Evolutionary conservation across 2,888 invertebrate genomes (phyloP), one percentile per base, ranked within the genome.

Genomic region (Phalangium opilio): DNA sequence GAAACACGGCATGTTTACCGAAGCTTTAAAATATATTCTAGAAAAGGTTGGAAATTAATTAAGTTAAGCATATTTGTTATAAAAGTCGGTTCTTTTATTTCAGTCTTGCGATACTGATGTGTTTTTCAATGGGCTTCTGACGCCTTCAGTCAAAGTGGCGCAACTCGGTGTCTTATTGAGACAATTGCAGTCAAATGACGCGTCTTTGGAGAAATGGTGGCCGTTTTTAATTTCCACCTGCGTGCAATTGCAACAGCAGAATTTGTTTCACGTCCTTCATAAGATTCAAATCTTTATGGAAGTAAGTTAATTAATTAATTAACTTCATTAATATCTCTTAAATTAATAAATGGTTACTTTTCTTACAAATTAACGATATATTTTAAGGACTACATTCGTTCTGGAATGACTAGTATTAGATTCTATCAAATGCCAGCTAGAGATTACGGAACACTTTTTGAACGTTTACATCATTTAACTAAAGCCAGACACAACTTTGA

Each of bases 21-120:
- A 79, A 44, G 81, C 83, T 8, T 68, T 85, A 8, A 69, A 72
- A 45, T 82, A 82, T 59, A 76, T 81, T 45, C 67, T 78, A 14
- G 75, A 80, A 18, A 79, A 81, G 55, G 61, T 61, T 49, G 49
- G 56, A 53, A 12, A 34, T 12, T 11, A 34, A 34, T 12, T 34
- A 34, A 12, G n/a, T n/a, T n/a, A n/a, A n/a, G n/a, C n/a, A n/a
- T n/a, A n/a, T n/a, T n/a, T n/a, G n/a, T n/a, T n/a, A n/a, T n/a
- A n/a, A n/a, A n/a, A 27, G 4, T 4, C 27, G 27, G 4, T 27
- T 27, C 27, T 27, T 27, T 27, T 27, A 7, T 27, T 49, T 14
- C 27, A 52, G 52, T 41, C 49, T 43, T 52, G 52, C 45, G 52
- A 50, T 14, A 19, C 46, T n/a, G 66, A 66, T 20, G 61, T 66